Percentiles rank a stretch among this genome's conserved stretches.
Evolutionary conservation across 2,113 vertebrate species (phyloP).

Genomic region (Paradoxurus hermaphroditus): DNA sequence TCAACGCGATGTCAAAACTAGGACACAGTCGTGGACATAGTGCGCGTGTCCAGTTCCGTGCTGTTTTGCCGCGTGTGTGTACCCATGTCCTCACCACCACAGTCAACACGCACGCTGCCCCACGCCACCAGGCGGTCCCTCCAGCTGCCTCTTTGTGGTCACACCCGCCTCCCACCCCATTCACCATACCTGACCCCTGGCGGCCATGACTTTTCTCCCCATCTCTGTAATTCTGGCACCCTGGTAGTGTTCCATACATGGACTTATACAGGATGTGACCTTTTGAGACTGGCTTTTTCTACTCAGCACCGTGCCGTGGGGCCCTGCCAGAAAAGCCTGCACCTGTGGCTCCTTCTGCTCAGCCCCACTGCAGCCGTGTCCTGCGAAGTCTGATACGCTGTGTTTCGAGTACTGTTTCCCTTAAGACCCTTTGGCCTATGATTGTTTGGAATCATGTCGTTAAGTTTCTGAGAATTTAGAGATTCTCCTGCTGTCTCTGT

Average conservation of each 20-base stretch:
- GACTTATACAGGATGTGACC: background rate
- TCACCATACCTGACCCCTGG: background rate
- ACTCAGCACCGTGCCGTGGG: background rate
- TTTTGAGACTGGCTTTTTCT: background rate
- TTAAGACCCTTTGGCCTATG: background rate
- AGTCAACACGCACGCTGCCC: background rate
- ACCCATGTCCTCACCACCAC: fast-evolving
- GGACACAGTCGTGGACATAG: fast-evolving
- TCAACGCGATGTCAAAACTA: background rate
- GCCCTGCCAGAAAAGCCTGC: background rate
- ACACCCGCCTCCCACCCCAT: background rate
- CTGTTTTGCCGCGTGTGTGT: background rate
- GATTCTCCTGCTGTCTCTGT: background rate
- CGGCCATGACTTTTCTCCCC: background rate
- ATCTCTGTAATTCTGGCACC: background rate
- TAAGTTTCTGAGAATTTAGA: background rate
- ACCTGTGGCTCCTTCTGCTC: background rate
- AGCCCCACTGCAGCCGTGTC: background rate
- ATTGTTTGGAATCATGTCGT: background rate
- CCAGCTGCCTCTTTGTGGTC: background rate
- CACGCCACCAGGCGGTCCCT: background rate
- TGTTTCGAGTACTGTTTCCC: too few relatives aligned
- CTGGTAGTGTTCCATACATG: background rate
- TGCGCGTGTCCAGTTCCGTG: background rate
- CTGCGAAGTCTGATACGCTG: too few relatives aligned